Conservation (phyloP, 2,113 vertebrate genomes). For the Parus major region DNA sequence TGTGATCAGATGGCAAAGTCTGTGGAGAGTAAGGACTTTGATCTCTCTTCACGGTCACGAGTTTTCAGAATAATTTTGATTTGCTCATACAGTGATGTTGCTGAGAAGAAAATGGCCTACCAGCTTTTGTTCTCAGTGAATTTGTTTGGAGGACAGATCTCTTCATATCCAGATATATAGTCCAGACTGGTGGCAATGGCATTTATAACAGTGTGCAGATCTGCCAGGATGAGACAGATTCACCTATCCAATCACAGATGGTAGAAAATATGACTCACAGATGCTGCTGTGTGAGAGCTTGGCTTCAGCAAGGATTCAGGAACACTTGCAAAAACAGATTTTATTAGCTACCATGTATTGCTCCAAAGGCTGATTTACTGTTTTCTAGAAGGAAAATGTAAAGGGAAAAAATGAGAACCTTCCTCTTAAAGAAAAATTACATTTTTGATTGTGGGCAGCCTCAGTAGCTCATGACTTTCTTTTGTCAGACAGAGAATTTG, state of each 20-base stretch:
- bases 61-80: not conserved
- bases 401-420: not conserved
- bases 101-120: not conserved
- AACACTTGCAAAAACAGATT: not conserved
- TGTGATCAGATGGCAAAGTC: rapidly evolving
- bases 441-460: not conserved
- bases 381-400: not conserved
- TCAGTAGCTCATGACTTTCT: not conserved
- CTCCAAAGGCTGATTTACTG: not conserved
- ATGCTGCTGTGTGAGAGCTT: slow-evolving; percentile 47
- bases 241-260: slow-evolving; percentile 66
- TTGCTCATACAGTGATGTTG: not conserved
- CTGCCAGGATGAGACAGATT: slow-evolving; percentile 52
- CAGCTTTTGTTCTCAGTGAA: not conserved
- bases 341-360: not conserved
- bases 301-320: not conserved
- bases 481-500: slow-evolving; percentile 13
- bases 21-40: not conserved
- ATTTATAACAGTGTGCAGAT: slow-evolving; percentile 45
- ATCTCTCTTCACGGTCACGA: not conserved
- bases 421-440: not conserved
- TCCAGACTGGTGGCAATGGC: slow-evolving; percentile 23
- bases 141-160: slow-evolving; percentile 6
- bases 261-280: slow-evolving; percentile 57
- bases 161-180: not conserved